phyloP scores from a whole-genome alignment of 2,797 vertebrate genomes.

The Sus cebifrons region DNA sequence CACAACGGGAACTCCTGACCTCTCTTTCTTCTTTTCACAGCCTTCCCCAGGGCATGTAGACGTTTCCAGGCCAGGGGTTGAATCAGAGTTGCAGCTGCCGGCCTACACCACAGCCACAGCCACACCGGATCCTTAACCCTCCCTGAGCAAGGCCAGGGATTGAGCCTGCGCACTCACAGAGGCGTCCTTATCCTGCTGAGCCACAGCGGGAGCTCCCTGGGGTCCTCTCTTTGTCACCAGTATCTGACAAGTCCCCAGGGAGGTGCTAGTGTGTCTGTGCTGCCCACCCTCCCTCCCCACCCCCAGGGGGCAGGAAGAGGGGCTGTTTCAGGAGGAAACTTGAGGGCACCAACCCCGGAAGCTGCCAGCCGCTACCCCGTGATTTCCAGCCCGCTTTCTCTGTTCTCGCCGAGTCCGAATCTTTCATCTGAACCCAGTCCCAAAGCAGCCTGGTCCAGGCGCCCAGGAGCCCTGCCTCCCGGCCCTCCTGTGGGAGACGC shows the following conservation, averaged over 20 bases:
- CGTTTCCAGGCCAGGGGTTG: too few species aligned
- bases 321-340: neutral
- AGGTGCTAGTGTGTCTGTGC: neutral
- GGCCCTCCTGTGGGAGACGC: rapidly evolving
- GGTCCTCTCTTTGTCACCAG: neutral
- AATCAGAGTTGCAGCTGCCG: too few species aligned
- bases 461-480: neutral
- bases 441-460: too few species aligned
- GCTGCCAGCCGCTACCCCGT: neutral
- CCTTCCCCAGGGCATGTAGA: too few species aligned
- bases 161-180: too few species aligned
- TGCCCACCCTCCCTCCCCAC: neutral
- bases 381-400: neutral
- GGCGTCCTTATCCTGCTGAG: too few species aligned
- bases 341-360: neutral
- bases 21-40: too few species aligned
- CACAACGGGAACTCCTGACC: too few species aligned
- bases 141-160: too few species aligned
- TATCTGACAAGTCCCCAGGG: neutral
- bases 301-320: neutral
- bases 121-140: too few species aligned
- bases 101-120: too few species aligned
- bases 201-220: too few species aligned
- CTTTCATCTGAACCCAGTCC: neutral
- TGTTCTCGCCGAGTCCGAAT: neutral